Evolutionary conservation across 2,113 vertebrate species (phyloP).

Genomic region (Otolemur garnettii): DNA sequence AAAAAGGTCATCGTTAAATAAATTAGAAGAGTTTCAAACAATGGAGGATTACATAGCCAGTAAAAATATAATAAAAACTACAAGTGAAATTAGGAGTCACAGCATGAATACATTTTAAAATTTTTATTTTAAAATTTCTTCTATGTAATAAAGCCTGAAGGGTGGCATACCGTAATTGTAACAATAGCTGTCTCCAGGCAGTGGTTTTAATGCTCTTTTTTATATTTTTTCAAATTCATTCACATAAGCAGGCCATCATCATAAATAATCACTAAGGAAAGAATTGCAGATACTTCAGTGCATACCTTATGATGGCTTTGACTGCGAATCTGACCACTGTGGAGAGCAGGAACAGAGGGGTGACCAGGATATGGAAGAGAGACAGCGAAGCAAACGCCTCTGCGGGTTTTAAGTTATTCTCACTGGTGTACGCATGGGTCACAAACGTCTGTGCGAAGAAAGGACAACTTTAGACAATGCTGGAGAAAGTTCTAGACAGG

Average conservation of each 20-base stretch:
- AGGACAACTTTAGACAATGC: background rate
- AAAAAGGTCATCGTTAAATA: background rate
- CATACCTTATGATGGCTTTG: conserved; percentile 96
- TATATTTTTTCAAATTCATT: background rate
- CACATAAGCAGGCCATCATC: background rate
- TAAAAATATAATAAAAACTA: background rate
- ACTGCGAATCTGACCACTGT: conserved; percentile 98
- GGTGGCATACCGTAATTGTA: background rate
- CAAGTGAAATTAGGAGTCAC: background rate
- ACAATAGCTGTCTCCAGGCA: background rate
- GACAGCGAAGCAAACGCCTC: conserved; percentile 96
- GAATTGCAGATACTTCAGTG: too few species aligned
- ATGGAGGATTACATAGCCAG: background rate
- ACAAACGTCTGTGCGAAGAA: conserved; percentile 92
- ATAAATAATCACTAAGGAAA: background rate
- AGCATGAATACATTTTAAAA: background rate
- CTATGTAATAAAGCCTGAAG: background rate
- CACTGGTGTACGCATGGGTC: conserved; percentile 88
- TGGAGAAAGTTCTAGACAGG: background rate
- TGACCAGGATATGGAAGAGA: conserved; percentile 97
- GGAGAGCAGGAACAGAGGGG: conserved; percentile 96
- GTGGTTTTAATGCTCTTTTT: background rate
- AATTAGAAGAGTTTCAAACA: background rate
- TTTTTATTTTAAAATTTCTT: conserved; percentile 1
- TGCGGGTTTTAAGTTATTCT: conserved; percentile 86